phyloP scores from a whole-genome alignment of 2,888 invertebrate species.

The Ophioninae sp. region DNA sequence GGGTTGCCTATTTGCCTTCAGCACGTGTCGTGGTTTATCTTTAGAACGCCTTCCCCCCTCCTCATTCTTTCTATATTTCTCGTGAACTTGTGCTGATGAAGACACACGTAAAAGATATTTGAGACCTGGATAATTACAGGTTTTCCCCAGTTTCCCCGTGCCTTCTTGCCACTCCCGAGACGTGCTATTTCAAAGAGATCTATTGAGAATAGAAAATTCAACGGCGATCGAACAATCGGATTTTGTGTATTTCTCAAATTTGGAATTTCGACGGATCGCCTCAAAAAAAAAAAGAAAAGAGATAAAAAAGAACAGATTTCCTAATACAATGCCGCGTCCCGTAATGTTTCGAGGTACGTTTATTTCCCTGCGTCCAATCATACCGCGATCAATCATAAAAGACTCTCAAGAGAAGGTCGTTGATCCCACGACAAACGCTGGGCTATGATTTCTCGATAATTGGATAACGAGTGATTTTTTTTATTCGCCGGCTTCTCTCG shows the following conservation, averaged over 20 bases:
- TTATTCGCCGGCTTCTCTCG: not conserved
- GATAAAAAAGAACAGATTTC: not conserved
- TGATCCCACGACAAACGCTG: slow-evolving; percentile 36
- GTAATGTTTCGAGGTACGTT: not conserved
- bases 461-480: slow-evolving; percentile 50
- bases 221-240: not conserved
- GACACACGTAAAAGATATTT: too few species aligned
- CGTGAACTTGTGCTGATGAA: too few species aligned
- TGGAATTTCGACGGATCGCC: not conserved
- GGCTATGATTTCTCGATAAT: slow-evolving; percentile 41
- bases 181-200: too few species aligned
- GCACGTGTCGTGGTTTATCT: slow-evolving; percentile 14
- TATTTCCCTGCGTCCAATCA: slow-evolving; percentile 15
- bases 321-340: not conserved
- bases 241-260: not conserved
- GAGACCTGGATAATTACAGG: too few species aligned
- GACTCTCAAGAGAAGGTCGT: slow-evolving; percentile 23
- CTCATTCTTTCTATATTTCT: not conserved
- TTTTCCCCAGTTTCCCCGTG: too few species aligned
- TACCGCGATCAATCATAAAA: slow-evolving; percentile 15
- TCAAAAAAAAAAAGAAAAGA: not conserved
- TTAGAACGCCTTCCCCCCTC: not conserved
- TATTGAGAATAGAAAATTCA: too few species aligned
- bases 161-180: too few species aligned
- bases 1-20: slow-evolving; percentile 23